These are phyloP conservation scores for Diceros bicornis DNA, from an alignment of 2,797 vertebrate species.

Conservation along the genomic window DNA sequence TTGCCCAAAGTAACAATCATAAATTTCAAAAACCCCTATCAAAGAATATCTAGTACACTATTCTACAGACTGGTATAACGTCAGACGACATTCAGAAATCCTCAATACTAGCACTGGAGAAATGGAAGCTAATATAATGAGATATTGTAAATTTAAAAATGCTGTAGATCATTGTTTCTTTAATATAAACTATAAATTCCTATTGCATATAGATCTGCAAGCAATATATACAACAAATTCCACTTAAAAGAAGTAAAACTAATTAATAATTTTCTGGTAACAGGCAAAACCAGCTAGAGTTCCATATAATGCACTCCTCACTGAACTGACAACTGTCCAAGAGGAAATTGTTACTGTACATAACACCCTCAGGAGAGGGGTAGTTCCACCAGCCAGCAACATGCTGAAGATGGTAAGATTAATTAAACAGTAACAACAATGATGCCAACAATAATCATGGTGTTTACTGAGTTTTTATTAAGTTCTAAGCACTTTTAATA, in stretches of 20 bases:
- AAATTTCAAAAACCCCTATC: not conserved
- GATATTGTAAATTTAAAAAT: not conserved
- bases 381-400: slow-evolving; percentile 84
- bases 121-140: not conserved
- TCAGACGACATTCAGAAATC: not conserved
- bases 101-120: not conserved
- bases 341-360: slow-evolving; percentile 84
- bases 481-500: not conserved
- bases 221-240: not conserved
- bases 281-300: not conserved
- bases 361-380: slow-evolving; percentile 84
- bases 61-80: not conserved
- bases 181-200: not conserved
- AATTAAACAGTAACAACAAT: not conserved
- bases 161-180: not conserved
- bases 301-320: not conserved
- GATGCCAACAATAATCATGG: not conserved
- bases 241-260: not conserved
- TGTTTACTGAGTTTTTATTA: not conserved
- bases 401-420: slow-evolving; percentile 88
- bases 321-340: slow-evolving; percentile 3
- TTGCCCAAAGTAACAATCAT: not conserved
- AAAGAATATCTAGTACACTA: not conserved
- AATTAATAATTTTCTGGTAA: slow-evolving; percentile 60
- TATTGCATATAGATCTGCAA: not conserved